Base-by-base conservation (phyloP, 2,113 vertebrate species). In the Porphyrio hochstetteri region DNA sequence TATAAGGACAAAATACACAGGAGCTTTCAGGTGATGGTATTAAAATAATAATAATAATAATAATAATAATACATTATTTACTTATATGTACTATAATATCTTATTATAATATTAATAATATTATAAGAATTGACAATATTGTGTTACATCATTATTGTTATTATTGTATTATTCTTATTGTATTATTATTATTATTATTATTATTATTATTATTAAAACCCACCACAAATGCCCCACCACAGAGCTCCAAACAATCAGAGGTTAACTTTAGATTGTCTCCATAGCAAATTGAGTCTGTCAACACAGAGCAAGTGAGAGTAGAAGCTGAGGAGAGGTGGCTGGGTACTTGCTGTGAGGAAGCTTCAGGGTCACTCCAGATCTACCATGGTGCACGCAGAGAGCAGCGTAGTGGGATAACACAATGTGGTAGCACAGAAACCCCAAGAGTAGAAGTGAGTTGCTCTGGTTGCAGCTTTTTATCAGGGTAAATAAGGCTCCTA, bases 191-290 rank as follows among this genome's bases (percentile, higher is more conserved):
- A 38, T 38, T 38, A 38, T 38, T 38, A 38, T 38, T 10, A 38
- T 38, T 10, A 38, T 38, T 38, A 38, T 38, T 38, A 38, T 24
- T 24, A 11, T 23, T 23, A 50, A 50, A 35, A 4, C 11, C 31
- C 42, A 38, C 4, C 18, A 36, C 27, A 25, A 36, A 20, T 4
- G 1, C 17, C 56, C 11, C 1, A 7, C 1, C 11, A 23, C 16
- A 44, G 16, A 44, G 16, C 52, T 38, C 38, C 31, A 14, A 69
- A 72, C 16, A 56, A 76, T 17, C 11, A 71, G 42, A 70, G 18
- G 33, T 46, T 78, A 60, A 67, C 21, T 84, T 68, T 25, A 68
- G 6, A 13, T 17, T 36, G 55, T 55, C 21, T 56, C 21, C 68
- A n/a, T 16, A 38, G 55, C 40, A 80, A 38, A 44, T 63, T 0